Percentiles rank a stretch among this genome's conserved stretches.
Conservation (phyloP, 2,113 vertebrate species). For the Phodopus roborovskii region DNA sequence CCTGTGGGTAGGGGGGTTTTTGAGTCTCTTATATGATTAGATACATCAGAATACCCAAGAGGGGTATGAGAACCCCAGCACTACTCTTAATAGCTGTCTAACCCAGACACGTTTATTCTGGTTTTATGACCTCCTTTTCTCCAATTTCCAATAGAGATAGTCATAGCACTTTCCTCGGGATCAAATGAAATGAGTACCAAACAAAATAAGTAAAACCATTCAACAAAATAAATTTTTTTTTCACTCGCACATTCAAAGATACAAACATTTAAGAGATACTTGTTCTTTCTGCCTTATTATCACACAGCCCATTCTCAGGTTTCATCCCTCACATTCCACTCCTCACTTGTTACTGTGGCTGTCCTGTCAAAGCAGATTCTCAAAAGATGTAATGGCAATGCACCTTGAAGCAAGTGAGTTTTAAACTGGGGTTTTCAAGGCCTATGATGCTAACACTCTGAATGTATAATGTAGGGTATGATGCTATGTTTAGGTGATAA, state of each 20-base stretch:
- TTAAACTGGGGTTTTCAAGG: neutral
- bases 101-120: neutral
- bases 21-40: neutral
- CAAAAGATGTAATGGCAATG: neutral
- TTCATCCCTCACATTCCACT: neutral
- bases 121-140: neutral
- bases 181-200: neutral
- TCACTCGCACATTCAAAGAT: neutral
- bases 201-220: neutral
- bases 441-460: neutral
- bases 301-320: neutral
- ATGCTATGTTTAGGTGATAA: neutral
- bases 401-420: neutral
- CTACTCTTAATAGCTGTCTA: neutral
- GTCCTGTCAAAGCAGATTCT: neutral
- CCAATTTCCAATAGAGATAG: neutral
- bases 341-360: neutral
- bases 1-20: neutral
- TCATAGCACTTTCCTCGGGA: neutral
- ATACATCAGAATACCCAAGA: neutral
- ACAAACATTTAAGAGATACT: neutral
- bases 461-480: too few species aligned
- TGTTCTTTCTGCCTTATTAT: neutral
- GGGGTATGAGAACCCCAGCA: neutral
- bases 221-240: neutral